Percentiles rank a stretch among this genome's conserved stretches.
phyloP scores from a whole-genome alignment of 2,113 vertebrate genomes.

The Lophochroa leadbeateri region DNA sequence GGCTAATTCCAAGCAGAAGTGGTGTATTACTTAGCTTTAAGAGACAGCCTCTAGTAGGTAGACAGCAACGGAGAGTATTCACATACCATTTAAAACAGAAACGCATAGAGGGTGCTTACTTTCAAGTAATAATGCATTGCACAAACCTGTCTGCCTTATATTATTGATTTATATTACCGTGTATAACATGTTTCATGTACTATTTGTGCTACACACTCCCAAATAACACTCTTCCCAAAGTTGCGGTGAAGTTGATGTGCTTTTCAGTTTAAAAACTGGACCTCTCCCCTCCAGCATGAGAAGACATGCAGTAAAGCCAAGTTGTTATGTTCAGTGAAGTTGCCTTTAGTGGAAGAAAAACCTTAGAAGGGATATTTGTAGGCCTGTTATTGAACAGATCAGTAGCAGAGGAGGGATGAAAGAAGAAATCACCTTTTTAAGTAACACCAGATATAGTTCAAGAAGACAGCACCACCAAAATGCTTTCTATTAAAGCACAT shows the following conservation, averaged over 20 bases:
- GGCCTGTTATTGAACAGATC: not conserved
- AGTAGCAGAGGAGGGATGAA: not conserved
- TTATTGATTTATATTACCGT: accelerated
- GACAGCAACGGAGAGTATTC: not conserved
- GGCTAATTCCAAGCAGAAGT: slow-evolving; percentile 59
- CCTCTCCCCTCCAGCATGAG: not conserved
- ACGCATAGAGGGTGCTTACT: not conserved
- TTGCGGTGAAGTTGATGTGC: accelerated
- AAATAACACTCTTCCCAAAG: accelerated
- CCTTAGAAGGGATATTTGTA: not conserved
- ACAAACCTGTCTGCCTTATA: not conserved
- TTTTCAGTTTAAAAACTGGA: not conserved
- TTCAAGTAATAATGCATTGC: not conserved
- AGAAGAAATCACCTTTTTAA: not conserved
- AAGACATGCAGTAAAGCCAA: not conserved
- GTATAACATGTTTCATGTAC: accelerated
- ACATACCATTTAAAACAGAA: not conserved
- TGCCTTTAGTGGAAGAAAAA: not conserved
- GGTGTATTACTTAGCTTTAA: not conserved
- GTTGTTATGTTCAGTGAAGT: not conserved
- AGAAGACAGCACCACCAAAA: not conserved
- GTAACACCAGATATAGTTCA: not conserved
- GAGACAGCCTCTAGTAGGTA: not conserved
- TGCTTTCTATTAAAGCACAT: not conserved
- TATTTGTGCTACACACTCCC: not conserved